phyloP scores from a whole-genome alignment of 2,113 vertebrate genomes.

The Stomatorhinus ivindoensis region DNA sequence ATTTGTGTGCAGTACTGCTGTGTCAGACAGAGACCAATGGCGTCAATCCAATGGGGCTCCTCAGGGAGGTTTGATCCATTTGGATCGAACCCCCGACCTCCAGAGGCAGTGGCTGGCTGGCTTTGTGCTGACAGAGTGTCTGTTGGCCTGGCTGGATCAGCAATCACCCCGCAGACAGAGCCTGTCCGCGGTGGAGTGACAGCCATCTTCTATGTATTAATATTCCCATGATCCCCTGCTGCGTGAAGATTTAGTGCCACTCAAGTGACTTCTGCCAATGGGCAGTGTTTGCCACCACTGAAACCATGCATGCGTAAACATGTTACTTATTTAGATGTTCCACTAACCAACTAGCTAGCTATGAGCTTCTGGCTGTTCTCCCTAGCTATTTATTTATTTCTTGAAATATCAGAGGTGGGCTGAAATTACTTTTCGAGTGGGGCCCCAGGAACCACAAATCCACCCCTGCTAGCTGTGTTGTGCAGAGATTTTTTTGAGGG shows the following conservation, averaged over 20 bases:
- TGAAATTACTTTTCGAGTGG: background rate
- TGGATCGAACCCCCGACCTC: background rate
- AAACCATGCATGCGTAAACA: background rate
- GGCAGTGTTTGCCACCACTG: background rate
- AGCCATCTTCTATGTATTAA: background rate
- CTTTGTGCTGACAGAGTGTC: conserved; percentile 66
- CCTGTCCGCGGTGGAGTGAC: background rate
- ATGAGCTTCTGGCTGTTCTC: background rate
- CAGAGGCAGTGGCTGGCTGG: conserved; percentile 28
- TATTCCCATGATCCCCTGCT: background rate
- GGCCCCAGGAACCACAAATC: background rate
- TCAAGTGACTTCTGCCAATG: background rate
- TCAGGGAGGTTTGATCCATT: background rate
- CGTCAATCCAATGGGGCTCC: background rate
- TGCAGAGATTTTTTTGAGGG: background rate
- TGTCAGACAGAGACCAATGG: background rate
- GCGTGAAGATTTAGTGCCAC: background rate
- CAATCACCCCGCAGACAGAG: conserved; percentile 32
- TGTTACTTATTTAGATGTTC: background rate
- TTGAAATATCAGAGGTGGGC: background rate
- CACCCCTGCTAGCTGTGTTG: background rate
- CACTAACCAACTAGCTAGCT: background rate
- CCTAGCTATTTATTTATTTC: background rate
- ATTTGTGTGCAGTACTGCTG: background rate
- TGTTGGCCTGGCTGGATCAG: conserved; percentile 52